Evolutionary conservation across 2,797 vertebrate species (phyloP).

Genomic region (Sebastes taczanowskii): DNA sequence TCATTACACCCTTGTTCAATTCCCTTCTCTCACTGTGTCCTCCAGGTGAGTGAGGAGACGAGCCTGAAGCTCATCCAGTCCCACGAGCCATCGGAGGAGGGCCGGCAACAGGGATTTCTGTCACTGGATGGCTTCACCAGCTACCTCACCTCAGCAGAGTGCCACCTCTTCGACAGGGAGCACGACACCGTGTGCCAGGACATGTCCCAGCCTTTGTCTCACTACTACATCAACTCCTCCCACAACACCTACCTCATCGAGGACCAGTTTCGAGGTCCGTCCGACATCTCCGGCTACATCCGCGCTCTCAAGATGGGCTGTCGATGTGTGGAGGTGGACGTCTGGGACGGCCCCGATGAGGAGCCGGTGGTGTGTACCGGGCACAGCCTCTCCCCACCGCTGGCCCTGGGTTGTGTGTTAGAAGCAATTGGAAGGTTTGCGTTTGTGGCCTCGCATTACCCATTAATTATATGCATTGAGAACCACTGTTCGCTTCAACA

Average conservation of each 20-base stretch:
- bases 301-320: conserved; percentile 95
- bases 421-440: conserved; percentile 91
- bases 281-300: conserved; percentile 93
- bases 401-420: conserved; percentile 88
- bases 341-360: conserved; percentile 91
- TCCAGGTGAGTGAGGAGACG: conserved; percentile 88
- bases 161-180: conserved; percentile 91
- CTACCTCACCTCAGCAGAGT: conserved; percentile 93
- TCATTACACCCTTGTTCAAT: not conserved
- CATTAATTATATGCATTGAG: conserved; percentile 92
- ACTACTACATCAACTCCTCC: conserved; percentile 96
- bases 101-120: conserved; percentile 88
- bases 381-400: conserved; percentile 89
- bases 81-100: conserved; percentile 91
- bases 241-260: conserved; percentile 97
- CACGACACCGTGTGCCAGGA: conserved; percentile 92
- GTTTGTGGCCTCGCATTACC: conserved; percentile 91
- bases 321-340: conserved; percentile 91
- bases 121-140: conserved; percentile 94
- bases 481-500: conserved; percentile 92
- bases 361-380: conserved; percentile 92
- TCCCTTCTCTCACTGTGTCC: not conserved
- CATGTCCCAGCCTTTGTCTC: conserved; percentile 92
- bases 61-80: conserved; percentile 91
- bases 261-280: conserved; percentile 92